phyloP scores from a whole-genome alignment of 2,113 vertebrate species.

The Alces alces region DNA sequence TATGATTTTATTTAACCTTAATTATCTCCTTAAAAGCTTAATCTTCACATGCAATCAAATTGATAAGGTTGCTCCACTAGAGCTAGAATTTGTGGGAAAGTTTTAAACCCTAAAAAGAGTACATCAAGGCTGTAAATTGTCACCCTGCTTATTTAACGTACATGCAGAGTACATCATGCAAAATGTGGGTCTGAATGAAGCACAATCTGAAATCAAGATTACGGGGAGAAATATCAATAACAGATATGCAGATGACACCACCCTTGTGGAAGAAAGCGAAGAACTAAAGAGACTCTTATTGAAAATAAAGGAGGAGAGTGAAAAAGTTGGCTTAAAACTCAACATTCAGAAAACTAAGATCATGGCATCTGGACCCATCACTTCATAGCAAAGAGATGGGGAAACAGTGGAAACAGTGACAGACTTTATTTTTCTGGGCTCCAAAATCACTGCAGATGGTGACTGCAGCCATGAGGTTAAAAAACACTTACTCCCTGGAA shows the following conservation, averaged over 20 bases:
- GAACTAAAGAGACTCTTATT: not conserved
- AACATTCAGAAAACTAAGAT: not conserved
- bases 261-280: fast-evolving
- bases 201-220: not conserved
- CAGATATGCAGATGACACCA: not conserved
- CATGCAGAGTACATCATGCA: fast-evolving
- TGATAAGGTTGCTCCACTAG: fast-evolving
- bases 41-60: not conserved
- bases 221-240: fast-evolving
- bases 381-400: not conserved
- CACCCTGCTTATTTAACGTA: not conserved
- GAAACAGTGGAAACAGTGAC: not conserved
- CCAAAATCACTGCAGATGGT: not conserved
- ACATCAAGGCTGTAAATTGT: not conserved
- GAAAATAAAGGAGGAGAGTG: not conserved
- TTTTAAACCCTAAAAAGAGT: not conserved
- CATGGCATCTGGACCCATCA: not conserved
- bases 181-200: not conserved
- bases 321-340: not conserved
- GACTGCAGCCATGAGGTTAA: not conserved
- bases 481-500: not conserved
- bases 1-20: not conserved
- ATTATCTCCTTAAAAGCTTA: not conserved
- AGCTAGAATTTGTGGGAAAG: not conserved
- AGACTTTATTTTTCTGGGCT: not conserved